A percentile compares a stretch with the other conserved stretches of the same genome.
Conservation (phyloP, 2,113 vertebrate species). For the Rhinolophus ferrumequinum region DNA sequence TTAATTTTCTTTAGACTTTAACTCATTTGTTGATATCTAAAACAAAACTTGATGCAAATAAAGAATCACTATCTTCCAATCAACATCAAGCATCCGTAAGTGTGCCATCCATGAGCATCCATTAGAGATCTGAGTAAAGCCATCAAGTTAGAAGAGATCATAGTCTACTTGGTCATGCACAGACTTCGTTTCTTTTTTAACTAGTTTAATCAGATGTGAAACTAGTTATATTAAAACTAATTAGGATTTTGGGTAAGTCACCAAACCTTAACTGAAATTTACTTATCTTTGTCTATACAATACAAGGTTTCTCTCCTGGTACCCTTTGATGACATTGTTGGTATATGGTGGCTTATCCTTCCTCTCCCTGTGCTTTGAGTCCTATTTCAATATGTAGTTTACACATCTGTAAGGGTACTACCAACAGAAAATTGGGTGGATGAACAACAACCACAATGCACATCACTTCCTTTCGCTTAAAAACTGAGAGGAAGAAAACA, state of each 20-base stretch:
- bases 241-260: constrained; percentile 18
- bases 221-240: not conserved
- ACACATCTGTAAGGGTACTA: not conserved
- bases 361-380: not conserved
- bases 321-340: not conserved
- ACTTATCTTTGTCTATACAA: constrained; percentile 10
- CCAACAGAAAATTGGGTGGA: constrained; percentile 45
- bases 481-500: constrained; percentile 24
- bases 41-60: constrained; percentile 22
- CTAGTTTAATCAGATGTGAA: not conserved
- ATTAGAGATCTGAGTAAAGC: not conserved
- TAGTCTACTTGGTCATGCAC: not conserved
- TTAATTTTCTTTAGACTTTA: constrained; percentile 28
- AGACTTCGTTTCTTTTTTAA: not conserved
- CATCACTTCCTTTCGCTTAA: not conserved
- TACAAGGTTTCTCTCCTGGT: not conserved
- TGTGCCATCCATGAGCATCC: not conserved
- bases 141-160: not conserved
- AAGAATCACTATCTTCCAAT: not conserved
- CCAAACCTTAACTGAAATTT: not conserved
- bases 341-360: not conserved
- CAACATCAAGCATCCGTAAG: not conserved
- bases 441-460: not conserved
- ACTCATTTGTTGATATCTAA: constrained; percentile 24
- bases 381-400: not conserved